A percentile compares a stretch with the other conserved stretches of the same genome.
Conservation (phyloP, 1,140 invertebrate species). For the Neuroterus valhalla region DNA sequence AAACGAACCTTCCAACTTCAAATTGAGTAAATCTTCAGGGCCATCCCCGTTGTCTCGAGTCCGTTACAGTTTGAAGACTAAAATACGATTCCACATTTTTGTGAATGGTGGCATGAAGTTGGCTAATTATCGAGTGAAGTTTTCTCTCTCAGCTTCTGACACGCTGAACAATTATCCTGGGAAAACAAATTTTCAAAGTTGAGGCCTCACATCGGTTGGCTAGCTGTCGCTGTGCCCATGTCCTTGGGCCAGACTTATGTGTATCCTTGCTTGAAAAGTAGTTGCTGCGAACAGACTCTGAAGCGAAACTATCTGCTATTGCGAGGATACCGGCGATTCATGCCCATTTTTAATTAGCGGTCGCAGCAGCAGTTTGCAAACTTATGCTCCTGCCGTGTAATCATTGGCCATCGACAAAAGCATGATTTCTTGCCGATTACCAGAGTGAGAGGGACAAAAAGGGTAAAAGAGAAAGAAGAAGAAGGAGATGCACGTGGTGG, state of each 20-base stretch:
- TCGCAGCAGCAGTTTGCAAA: slow-evolving; percentile 35
- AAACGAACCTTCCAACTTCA: no score
- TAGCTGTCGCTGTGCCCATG: slow-evolving; percentile 33
- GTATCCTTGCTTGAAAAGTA: slow-evolving; percentile 4
- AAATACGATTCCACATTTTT: background rate
- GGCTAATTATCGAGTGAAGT: slow-evolving; percentile 4
- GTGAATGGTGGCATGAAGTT: background rate
- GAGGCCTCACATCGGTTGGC: background rate
- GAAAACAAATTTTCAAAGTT: slow-evolving; percentile 17
- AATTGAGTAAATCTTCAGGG: no score
- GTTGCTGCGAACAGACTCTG: background rate
- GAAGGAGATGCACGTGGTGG: background rate
- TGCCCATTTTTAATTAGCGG: slow-evolving; percentile 43
- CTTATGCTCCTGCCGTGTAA: slow-evolving; percentile 39
- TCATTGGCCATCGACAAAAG: slow-evolving; percentile 39
- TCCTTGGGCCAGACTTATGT: slow-evolving; percentile 26
- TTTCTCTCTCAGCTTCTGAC: slow-evolving; percentile 1
- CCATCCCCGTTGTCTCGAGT: no score
- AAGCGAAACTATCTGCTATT: slow-evolving; percentile 17
- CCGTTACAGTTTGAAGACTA: no score
- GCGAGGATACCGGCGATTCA: slow-evolving; percentile 34
- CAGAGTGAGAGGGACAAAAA: slow-evolving; percentile 7
- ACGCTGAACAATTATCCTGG: slow-evolving; percentile 10
- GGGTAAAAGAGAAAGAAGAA: background rate
- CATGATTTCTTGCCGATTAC: slow-evolving; percentile 42